Conservation (phyloP, 2,797 vertebrate species). For the Paedocypris micromegethes region DNA sequence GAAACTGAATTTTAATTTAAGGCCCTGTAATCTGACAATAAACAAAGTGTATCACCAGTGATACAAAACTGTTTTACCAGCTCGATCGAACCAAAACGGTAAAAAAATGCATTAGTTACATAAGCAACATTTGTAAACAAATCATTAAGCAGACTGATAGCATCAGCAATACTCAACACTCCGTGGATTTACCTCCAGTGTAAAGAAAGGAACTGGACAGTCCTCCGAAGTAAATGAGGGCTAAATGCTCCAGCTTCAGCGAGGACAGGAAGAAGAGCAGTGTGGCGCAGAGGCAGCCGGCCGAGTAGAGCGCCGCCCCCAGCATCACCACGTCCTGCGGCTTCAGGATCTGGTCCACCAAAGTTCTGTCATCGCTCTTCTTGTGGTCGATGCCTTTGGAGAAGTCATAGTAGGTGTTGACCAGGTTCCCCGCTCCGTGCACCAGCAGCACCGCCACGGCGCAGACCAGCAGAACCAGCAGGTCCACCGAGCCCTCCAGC, state of each 20-base stretch:
- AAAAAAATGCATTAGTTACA: too few relatives aligned
- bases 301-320: conserved; percentile 88
- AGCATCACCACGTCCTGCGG: conserved; percentile 95
- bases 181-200: conserved; percentile 79
- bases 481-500: conserved; percentile 79
- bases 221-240: conserved; percentile 94
- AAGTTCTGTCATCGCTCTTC: conserved; percentile 94
- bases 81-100: too few relatives aligned
- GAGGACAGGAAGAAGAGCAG: conserved; percentile 82
- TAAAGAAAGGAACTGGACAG: conserved; percentile 97
- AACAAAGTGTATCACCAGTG: too few relatives aligned
- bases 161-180: neutral
- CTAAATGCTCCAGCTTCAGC: conserved; percentile 89
- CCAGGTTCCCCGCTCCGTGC: conserved; percentile 92
- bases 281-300: conserved; percentile 88
- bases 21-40: too few relatives aligned
- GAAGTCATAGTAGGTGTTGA: conserved; percentile 98
- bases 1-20: too few relatives aligned
- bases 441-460: conserved; percentile 87
- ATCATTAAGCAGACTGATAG: neutral
- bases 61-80: too few relatives aligned
- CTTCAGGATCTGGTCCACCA: conserved; percentile 91
- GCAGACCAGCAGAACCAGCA: conserved; percentile 81
- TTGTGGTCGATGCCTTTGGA: conserved; percentile 98
- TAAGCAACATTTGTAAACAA: too few relatives aligned